phyloP scores from a whole-genome alignment of 1,140 invertebrate genomes.

The Ptiloglossa arizonensis region DNA sequence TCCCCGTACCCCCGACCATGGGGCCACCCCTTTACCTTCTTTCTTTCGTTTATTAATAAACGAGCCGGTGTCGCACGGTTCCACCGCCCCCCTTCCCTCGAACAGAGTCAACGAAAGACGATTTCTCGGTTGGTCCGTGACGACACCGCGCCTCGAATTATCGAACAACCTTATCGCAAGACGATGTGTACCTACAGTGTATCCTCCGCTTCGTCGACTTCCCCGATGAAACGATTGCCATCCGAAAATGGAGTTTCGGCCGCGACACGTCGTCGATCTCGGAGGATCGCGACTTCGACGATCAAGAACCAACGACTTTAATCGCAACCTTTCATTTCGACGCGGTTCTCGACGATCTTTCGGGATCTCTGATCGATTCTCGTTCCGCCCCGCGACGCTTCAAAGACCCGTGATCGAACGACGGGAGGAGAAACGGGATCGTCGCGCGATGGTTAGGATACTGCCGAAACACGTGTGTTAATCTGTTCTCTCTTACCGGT shows the following conservation, averaged over 20 bases:
- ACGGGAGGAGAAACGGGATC: too few species aligned
- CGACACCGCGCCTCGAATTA: constrained; percentile 29
- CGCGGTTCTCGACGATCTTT: neutral
- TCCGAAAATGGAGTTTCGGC: constrained; percentile 18
- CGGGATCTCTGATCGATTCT: too few species aligned
- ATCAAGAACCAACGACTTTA: constrained; percentile 20
- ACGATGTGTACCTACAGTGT: too few species aligned
- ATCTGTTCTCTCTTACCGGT: too few species aligned
- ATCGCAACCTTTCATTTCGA: constrained; percentile 18
- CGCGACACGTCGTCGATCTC: too few species aligned
- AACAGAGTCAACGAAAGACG: neutral
- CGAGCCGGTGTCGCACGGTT: constrained; percentile 40
- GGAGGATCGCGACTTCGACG: too few species aligned
- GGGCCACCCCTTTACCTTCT: neutral
- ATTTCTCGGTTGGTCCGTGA: constrained; percentile 27
- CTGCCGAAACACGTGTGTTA: too few species aligned
- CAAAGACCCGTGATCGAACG: too few species aligned
- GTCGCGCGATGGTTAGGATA: too few species aligned
- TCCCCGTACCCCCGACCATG: neutral
- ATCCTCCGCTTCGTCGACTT: too few species aligned
- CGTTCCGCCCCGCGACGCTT: too few species aligned
- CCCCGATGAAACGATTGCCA: constrained; percentile 9
- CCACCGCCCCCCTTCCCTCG: neutral
- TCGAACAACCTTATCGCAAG: constrained; percentile 28
- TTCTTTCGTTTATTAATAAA: constrained; percentile 65